phyloP scores from a whole-genome alignment of 2,888 invertebrate genomes.

The Campoplex capitator region DNA sequence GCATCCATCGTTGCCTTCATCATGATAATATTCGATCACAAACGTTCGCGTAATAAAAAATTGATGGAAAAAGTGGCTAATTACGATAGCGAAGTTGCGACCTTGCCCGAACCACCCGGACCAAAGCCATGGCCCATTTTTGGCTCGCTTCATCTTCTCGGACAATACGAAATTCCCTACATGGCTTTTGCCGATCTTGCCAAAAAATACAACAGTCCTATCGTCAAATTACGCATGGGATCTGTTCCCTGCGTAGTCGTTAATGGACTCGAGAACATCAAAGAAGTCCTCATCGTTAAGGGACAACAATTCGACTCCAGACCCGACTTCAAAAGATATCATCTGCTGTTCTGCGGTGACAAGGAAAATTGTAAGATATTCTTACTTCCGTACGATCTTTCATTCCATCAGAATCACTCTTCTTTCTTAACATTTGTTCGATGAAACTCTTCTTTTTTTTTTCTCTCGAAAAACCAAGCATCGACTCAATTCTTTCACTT shows the following conservation, averaged over 20 bases:
- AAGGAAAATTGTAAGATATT: slow-evolving; percentile 89
- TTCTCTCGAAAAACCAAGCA: background rate
- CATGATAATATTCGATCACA: slow-evolving; percentile 76
- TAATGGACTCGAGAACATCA: slow-evolving; percentile 87
- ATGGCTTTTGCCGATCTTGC: slow-evolving; percentile 86
- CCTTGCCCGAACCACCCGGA: slow-evolving; percentile 85
- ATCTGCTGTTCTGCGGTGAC: slow-evolving; percentile 88
- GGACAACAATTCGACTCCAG: slow-evolving; percentile 88
- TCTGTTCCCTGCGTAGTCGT: slow-evolving; percentile 86
- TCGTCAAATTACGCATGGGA: slow-evolving; percentile 86
- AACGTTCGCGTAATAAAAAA: slow-evolving; percentile 69
- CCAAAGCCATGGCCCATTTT: slow-evolving; percentile 86
- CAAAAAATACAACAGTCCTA: slow-evolving; percentile 85
- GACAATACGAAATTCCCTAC: slow-evolving; percentile 87
- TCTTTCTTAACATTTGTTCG: background rate
- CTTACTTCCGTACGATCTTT: background rate
- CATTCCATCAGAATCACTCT: background rate
- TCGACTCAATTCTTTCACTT: background rate
- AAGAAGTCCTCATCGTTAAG: slow-evolving; percentile 86
- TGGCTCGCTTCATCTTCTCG: slow-evolving; percentile 86
- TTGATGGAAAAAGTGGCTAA: slow-evolving; percentile 34
- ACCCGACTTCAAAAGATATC: slow-evolving; percentile 88
- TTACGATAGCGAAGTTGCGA: slow-evolving; percentile 70
- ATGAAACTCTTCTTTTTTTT: background rate
- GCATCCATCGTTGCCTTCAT: slow-evolving; percentile 73